phyloP scores from a whole-genome alignment of 1,140 invertebrate genomes.

The Zaprionus camerounensis region DNA sequence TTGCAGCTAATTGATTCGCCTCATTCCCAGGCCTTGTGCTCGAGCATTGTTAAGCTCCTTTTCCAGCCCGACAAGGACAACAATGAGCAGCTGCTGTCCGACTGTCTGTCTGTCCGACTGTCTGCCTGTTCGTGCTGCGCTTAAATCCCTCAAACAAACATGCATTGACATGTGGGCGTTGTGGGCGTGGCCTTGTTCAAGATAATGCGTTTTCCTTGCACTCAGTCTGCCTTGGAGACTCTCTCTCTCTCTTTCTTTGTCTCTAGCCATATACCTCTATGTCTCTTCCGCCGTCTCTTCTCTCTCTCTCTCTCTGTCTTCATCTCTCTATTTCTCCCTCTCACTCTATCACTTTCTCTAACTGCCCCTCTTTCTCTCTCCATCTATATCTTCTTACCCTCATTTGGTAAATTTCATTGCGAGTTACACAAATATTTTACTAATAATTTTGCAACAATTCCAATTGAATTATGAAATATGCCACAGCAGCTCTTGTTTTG shows the following conservation, averaged over 20 bases:
- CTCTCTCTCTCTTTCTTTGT: not conserved
- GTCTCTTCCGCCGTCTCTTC: not conserved
- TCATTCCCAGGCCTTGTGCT: constrained; percentile 25
- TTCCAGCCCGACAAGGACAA: constrained; percentile 17
- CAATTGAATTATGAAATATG: constrained; percentile 78
- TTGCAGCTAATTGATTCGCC: constrained; percentile 46
- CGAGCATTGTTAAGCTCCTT: constrained; percentile 33
- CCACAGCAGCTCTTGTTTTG: constrained; percentile 14
- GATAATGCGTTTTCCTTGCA: not conserved
- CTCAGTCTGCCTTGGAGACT: not conserved
- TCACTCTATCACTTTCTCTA: too few relatives aligned
- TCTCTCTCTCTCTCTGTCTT: not conserved
- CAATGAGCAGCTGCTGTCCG: constrained; percentile 20
- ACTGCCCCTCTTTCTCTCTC: too few relatives aligned
- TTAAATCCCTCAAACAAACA: constrained; percentile 17
- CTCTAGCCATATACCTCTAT: not conserved
- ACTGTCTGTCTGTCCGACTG: not conserved
- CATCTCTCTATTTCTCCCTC: not conserved
- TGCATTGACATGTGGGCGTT: constrained; percentile 5
- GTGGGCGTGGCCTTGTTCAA: not conserved
- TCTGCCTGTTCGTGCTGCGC: not conserved
- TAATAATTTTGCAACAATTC: constrained; percentile 70
- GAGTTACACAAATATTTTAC: constrained; percentile 47
- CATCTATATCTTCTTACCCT: not conserved
- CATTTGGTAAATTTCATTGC: constrained; percentile 1